phyloP scores from a whole-genome alignment of 1,140 invertebrate species.

The Xylocopa sonorina region DNA sequence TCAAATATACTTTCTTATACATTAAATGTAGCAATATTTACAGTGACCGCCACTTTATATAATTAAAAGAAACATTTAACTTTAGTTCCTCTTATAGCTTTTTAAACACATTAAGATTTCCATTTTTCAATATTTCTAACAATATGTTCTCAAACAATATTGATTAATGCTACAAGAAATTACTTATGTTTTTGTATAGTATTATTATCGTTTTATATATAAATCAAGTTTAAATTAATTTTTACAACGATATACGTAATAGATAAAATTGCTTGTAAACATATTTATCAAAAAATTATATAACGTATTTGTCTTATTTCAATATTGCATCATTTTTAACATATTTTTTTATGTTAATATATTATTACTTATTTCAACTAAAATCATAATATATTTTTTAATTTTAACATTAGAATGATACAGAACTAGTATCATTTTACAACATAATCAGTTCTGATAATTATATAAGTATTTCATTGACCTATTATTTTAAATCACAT shows the following conservation, averaged over 20 bases:
- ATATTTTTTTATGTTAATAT: neutral
- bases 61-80: slow-evolving; percentile 10
- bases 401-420: slow-evolving; percentile 10
- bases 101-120: slow-evolving; percentile 22
- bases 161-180: neutral
- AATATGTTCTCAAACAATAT: slow-evolving; percentile 9
- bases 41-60: slow-evolving; percentile 13
- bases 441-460: neutral
- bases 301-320: neutral
- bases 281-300: neutral
- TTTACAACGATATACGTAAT: neutral
- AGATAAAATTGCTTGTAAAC: neutral
- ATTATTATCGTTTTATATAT: too few species aligned
- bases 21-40: slow-evolving; percentile 61
- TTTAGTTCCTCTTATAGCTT: slow-evolving; percentile 8
- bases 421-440: neutral
- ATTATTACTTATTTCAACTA: neutral
- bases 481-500: slow-evolving; percentile 17
- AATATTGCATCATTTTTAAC: neutral
- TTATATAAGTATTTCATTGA: neutral
- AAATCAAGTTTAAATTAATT: slow-evolving; percentile 16
- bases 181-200: neutral
- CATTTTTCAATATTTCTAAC: slow-evolving; percentile 13
- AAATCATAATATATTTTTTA: slow-evolving; percentile 10
- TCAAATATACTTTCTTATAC: slow-evolving; percentile 64